Evolutionary conservation across 2,113 vertebrate genomes (phyloP).

Genomic region (Lasiurus cinereus): DNA sequence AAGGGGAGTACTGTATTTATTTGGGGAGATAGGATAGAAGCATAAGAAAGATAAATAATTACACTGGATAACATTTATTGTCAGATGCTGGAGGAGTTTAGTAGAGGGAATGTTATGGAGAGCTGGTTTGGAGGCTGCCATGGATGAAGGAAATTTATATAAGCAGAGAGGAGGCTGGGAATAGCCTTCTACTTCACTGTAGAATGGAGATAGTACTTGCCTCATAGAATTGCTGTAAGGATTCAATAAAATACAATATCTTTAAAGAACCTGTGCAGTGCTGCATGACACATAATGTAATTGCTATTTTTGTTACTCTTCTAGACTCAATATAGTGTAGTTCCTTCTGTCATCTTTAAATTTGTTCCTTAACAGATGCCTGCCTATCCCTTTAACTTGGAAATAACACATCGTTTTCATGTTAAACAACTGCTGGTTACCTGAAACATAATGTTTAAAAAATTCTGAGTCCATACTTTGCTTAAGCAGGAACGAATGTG

Average conservation of each 20-base stretch:
- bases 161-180: neutral
- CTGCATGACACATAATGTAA: neutral
- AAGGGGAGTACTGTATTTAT: neutral
- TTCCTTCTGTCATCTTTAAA: constrained; percentile 30
- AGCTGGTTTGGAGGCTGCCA: constrained; percentile 1
- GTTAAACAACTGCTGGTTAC: constrained; percentile 36
- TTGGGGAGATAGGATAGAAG: neutral
- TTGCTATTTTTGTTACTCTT: constrained; percentile 16
- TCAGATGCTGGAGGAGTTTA: neutral
- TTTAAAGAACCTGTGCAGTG: neutral
- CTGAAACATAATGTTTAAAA: constrained; percentile 15
- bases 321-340: neutral
- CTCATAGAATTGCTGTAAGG: neutral
- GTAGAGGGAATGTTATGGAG: neutral
- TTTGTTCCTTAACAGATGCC: neutral
- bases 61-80: constrained; percentile 42
- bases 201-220: neutral
- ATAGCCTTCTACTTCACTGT: neutral
- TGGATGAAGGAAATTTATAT: constrained; percentile 1
- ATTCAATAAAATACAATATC: constrained; percentile 8
- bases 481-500: neutral
- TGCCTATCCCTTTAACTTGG: neutral
- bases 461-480: neutral
- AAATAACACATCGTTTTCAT: constrained; percentile 34
- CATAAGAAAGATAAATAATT: constrained; percentile 17